These are phyloP conservation scores for Anthophora plumipes DNA, from an alignment of 2,888 invertebrate species.

Conservation along the genomic window DNA sequence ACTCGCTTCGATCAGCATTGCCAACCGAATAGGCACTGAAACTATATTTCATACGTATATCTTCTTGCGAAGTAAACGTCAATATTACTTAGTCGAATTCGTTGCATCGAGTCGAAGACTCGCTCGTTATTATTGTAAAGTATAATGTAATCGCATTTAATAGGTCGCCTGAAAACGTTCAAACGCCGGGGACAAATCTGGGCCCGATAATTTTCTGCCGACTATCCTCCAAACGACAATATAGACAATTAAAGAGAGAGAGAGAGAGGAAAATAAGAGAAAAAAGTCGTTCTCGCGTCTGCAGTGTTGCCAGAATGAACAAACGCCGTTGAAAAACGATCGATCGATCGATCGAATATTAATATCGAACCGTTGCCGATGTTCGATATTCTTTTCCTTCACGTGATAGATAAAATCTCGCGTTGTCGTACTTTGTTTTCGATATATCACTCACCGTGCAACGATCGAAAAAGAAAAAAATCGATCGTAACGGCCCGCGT, in stretches of 20 bases:
- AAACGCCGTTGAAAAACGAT: not conserved
- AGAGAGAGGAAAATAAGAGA: not conserved
- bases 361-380: not conserved
- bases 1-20: slow-evolving; percentile 50
- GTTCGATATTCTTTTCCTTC: not conserved
- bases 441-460: not conserved
- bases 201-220: slow-evolving; percentile 53
- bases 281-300: slow-evolving; percentile 39
- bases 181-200: slow-evolving; percentile 48
- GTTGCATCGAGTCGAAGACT: slow-evolving; percentile 53
- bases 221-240: slow-evolving; percentile 46
- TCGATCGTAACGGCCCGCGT: not conserved
- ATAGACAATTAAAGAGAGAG: slow-evolving; percentile 40
- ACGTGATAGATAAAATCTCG: not conserved
- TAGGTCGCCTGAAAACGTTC: slow-evolving; percentile 63
- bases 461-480: no score
- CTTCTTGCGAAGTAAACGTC: slow-evolving; percentile 63
- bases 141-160: slow-evolving; percentile 61
- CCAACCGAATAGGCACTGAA: slow-evolving; percentile 59
- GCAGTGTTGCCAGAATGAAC: slow-evolving; percentile 41
- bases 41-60: slow-evolving; percentile 66
- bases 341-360: not conserved
- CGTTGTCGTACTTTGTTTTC: no score
- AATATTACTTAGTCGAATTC: slow-evolving; percentile 71
- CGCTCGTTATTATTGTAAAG: slow-evolving; percentile 56